phyloP scores from a whole-genome alignment of 1,140 invertebrate genomes.

The Eueides isabella region DNA sequence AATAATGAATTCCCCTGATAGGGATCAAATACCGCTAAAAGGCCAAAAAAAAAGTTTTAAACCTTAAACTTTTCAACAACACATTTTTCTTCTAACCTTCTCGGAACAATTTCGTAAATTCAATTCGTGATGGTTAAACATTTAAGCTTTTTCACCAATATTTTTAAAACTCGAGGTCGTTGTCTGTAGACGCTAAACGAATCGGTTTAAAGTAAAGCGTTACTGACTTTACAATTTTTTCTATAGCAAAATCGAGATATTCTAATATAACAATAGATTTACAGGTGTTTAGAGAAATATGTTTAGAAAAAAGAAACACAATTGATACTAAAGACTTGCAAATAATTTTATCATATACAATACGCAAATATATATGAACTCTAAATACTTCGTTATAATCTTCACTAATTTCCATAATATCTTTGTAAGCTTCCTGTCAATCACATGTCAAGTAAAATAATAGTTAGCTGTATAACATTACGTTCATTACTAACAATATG shows the following conservation, averaged over 20 bases:
- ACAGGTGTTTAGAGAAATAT: not conserved
- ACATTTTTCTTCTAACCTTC: not conserved
- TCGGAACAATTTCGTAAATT: conserved; percentile 27
- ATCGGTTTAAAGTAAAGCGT: conserved; percentile 40
- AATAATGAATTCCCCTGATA: too few relatives aligned
- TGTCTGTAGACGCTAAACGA: conserved; percentile 39
- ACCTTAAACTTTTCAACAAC: not conserved
- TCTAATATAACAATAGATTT: not conserved
- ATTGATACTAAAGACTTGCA: not conserved
- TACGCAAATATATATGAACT: not conserved
- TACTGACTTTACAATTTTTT: conserved; percentile 27
- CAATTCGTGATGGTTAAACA: conserved; percentile 17
- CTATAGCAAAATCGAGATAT: conserved; percentile 21
- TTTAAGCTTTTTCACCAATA: conserved; percentile 28
- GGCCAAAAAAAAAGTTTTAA: too few relatives aligned
- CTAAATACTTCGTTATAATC: not conserved
- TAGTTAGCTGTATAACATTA: too few relatives aligned
- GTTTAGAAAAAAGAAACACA: not conserved
- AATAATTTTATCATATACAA: not conserved
- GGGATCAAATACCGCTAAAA: too few relatives aligned
- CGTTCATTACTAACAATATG: not conserved
- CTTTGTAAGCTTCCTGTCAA: conserved; percentile 1
- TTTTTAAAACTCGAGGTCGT: conserved; percentile 39
- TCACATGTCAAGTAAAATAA: not conserved
- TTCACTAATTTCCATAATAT: not conserved